Conservation (phyloP, 2,888 invertebrate species). For the Lochmaea crataegi region DNA sequence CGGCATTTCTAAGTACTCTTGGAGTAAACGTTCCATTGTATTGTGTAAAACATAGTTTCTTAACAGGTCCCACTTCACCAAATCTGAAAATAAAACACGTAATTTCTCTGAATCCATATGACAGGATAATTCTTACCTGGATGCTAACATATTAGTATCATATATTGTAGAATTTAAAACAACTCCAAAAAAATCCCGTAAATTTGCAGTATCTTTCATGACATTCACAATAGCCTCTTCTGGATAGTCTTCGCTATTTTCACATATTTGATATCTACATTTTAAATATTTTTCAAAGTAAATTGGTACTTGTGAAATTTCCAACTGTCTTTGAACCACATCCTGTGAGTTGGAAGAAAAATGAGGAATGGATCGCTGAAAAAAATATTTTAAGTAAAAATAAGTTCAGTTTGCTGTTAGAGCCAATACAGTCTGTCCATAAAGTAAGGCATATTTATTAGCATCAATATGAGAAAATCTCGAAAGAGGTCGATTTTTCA, state of each 20-base stretch:
- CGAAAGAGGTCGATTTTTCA: too few species aligned
- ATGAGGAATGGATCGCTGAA: conserved; percentile 11
- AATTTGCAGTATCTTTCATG: conserved; percentile 20
- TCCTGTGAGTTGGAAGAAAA: not conserved
- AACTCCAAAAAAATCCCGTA: conserved; percentile 29
- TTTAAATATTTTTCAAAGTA: conserved; percentile 17
- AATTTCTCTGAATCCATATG: too few species aligned
- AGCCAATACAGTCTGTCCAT: too few species aligned
- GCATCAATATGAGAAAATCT: too few species aligned
- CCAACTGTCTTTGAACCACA: not conserved
- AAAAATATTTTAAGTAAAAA: not conserved
- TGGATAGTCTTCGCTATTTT: conserved; percentile 22
- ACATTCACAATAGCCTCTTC: conserved; percentile 22
- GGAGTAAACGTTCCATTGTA: conserved; percentile 18
- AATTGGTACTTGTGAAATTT: conserved; percentile 15
- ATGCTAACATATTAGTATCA: conserved; percentile 9
- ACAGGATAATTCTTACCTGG: conserved; percentile 25
- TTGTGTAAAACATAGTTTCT: conserved; percentile 16
- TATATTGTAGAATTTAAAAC: conserved; percentile 28
- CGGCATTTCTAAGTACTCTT: conserved; percentile 19
- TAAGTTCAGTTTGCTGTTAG: too few species aligned
- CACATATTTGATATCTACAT: conserved; percentile 29
- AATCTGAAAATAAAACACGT: conserved; percentile 16
- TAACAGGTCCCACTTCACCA: conserved; percentile 9
- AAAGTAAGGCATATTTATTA: too few species aligned